Base-by-base conservation (phyloP, 2,888 invertebrate genomes). In the Sarcophaga rosellei region DNA sequence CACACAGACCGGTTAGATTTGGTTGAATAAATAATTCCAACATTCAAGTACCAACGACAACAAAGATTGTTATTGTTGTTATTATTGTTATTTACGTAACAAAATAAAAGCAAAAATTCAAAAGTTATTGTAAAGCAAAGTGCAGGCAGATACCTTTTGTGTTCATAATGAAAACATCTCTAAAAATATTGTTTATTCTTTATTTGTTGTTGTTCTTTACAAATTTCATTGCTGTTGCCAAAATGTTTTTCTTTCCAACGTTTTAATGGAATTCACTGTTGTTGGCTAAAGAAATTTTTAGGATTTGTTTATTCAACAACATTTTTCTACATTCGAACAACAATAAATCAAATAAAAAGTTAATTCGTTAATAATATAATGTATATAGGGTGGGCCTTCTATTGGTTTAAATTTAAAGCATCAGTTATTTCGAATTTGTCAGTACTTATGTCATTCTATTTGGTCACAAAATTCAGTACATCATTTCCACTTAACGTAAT, bases 1-100 rank as follows among this genome's bases (percentile, higher is more conserved):
- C 70, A 47, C 44, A 53, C 45, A 12, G 62, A 3, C 21, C 17
- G 70, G 17, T 81, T 35, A 35, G 10, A 35, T 35, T 77, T 72
- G 80, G 76, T 81, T 86, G 78, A 70, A 66, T 81, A 86, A 84
- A 84, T 86, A 86, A 76, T 83, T 79, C 82, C 79, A 83, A 62
- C 74, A 73, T 35, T 35, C 8, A 35, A 35, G 35, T 68, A 83
- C 79, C 72, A 85, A 66, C 20, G 57, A 72, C 75, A 66, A 82
- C 65, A 53, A 79, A 47, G 35, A 77, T 76, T 81, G 47, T 45
- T 23, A 59, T 20, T 65, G n/a, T 62, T 53, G 15, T 83, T 66
- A 62, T 74, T 84, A 59, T 76, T 82, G 66, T 15, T 63, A 65
- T 75, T 74, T 81, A 75, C 65, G 70, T 84, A 86, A 81, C 81